A percentile compares a stretch with the other conserved stretches of the same genome.
These are phyloP conservation scores for Otus scops DNA, from an alignment of 2,797 vertebrate genomes.

Conservation along the genomic window DNA sequence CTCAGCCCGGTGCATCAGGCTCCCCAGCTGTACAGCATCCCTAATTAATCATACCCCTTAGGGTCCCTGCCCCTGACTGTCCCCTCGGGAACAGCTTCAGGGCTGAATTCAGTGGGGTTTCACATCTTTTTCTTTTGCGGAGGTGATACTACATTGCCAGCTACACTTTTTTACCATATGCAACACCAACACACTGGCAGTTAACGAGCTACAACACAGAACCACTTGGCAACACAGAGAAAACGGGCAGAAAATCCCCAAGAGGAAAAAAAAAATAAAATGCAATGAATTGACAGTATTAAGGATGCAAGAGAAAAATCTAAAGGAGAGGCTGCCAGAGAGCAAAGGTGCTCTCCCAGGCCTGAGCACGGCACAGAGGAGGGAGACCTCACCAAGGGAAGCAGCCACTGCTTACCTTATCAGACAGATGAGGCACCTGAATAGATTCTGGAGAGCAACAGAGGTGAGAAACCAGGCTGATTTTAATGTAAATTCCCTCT, in stretches of 20 bases:
- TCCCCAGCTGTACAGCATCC: neutral
- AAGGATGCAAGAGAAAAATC: neutral
- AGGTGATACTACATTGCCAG: slow-evolving; percentile 61
- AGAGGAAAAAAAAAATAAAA: neutral
- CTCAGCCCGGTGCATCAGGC: neutral
- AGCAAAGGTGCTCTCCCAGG: neutral
- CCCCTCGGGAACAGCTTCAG: neutral
- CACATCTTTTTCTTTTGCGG: slow-evolving; percentile 37
- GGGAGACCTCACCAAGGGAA: neutral
- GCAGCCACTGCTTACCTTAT: neutral
- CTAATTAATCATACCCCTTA: neutral
- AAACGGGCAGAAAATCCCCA: slow-evolving; percentile 50
- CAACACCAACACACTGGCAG: slow-evolving; percentile 61
- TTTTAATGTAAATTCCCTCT: neutral
- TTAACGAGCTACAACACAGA: slow-evolving; percentile 66
- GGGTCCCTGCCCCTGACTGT: neutral
- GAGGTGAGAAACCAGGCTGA: accelerated
- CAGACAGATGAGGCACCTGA: neutral
- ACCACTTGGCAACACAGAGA: slow-evolving; percentile 54
- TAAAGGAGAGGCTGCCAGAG: neutral
- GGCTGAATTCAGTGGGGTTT: slow-evolving; percentile 12
- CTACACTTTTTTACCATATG: slow-evolving; percentile 59
- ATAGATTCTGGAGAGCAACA: neutral
- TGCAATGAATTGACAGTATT: neutral
- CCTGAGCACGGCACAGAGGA: neutral